Evolutionary conservation across 2,888 invertebrate species (phyloP), one percentile per base, ranked within the genome.

Genomic region (Philaethria dido): DNA sequence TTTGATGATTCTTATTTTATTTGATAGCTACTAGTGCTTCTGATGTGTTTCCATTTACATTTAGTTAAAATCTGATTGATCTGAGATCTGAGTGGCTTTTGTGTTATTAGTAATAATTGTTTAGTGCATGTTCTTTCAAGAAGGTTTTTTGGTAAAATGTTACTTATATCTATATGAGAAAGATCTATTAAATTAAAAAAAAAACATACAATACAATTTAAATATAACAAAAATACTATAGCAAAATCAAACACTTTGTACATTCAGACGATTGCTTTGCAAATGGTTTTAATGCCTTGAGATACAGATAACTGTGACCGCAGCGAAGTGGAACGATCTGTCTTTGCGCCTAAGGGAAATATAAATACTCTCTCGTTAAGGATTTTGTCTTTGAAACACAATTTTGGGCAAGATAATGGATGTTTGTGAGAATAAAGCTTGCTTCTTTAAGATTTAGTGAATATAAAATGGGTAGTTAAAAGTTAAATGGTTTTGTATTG

Each of bases 311-410:
- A 29, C 60, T 45, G 16, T 33, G 18, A 45, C 60, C 29, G 60
- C 45, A 29, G 18, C 29, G 16, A 25, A 60, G 60, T 45, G 44
- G 18, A 18, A 60, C 45, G 25, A 60, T 57, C 39, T 45, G 25
- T 60, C 42, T 60, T 60, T 45, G n/a, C 59, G 60, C 45, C 60
- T 60, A 60, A 60, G 18, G 29, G 25, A 29, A 11, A 60, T 45
- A 45, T 60, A 60, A 60, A 45, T 60, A 60, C 60, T 39, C 0
- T 44, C 60, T 60, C 60, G 45, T 60, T 60, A 60, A 29, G 29
- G 60, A 55, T 29, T 60, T 22, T n/a, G 39, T 14, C 22, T 42
- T 42, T 57, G 20, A 57, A 55, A 57, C n/a, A 39, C 57, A 57
- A 57, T 57, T 57, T 57, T 22, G 39, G 22, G 1, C 14, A 9